Percentiles rank a stretch among this genome's conserved stretches.
Evolutionary conservation across 2,113 vertebrate species (phyloP).

Genomic region (Sardina pilchardus): DNA sequence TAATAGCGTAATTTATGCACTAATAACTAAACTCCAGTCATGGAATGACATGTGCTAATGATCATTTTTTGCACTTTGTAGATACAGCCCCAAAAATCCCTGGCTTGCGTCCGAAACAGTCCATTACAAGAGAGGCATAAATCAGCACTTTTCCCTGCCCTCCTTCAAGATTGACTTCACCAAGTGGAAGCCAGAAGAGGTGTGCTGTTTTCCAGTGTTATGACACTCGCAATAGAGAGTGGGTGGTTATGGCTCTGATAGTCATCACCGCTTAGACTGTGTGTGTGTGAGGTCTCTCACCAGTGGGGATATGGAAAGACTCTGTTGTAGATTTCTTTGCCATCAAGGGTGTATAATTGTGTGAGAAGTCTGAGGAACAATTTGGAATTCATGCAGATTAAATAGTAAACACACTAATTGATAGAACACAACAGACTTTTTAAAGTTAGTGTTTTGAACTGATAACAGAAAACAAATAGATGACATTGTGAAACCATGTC

Average conservation of each 20-base stretch:
- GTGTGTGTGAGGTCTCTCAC: not conserved
- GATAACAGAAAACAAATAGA: not conserved
- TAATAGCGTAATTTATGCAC: not conserved
- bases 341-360: not conserved
- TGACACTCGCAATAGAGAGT: not conserved
- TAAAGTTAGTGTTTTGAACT: not conserved
- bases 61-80: conserved; percentile 48
- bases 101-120: conserved; percentile 88
- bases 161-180: conserved; percentile 97
- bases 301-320: not conserved
- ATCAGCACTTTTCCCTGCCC: conserved; percentile 95
- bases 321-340: not conserved
- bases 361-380: not conserved
- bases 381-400: not conserved
- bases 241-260: not conserved
- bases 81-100: conserved; percentile 90
- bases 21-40: not conserved
- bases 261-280: not conserved
- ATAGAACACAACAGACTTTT: not conserved
- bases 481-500: not conserved
- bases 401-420: not conserved
- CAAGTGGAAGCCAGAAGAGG: conserved; percentile 97
- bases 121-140: conserved; percentile 95
- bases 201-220: conserved; percentile 56
- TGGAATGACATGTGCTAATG: not conserved